phyloP scores from a whole-genome alignment of 2,888 invertebrate genomes.

The Drosophila formosana region DNA sequence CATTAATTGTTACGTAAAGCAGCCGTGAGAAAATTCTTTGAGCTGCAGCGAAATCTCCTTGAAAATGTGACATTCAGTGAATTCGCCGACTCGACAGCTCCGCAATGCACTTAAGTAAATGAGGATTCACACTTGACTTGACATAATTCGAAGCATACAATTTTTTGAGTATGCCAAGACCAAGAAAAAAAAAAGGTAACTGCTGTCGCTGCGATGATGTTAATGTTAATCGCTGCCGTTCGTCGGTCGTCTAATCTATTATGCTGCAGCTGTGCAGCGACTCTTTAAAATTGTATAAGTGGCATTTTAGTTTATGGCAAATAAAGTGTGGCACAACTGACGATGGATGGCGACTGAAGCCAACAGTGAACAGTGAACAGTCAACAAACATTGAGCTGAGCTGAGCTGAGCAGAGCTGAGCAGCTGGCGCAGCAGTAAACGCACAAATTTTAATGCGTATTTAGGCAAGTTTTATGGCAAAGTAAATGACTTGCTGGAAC shows the following conservation, averaged over 20 bases:
- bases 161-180: background rate
- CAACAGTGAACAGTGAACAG: background rate
- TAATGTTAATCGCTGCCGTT: slow-evolving; percentile 26
- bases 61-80: too few relatives aligned
- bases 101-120: background rate
- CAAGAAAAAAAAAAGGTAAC: background rate
- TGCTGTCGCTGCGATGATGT: background rate
- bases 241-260: slow-evolving; percentile 24
- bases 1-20: too few relatives aligned
- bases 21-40: too few relatives aligned
- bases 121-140: slow-evolving; percentile 7
- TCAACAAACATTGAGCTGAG: slow-evolving; percentile 3
- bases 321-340: slow-evolving; percentile 27
- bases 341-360: background rate
- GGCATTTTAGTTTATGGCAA: slow-evolving; percentile 56
- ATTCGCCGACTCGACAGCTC: background rate
- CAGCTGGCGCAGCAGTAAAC: slow-evolving; percentile 61
- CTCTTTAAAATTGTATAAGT: slow-evolving; percentile 49
- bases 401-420: slow-evolving; percentile 27
- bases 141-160: slow-evolving; percentile 2
- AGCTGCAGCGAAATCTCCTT: too few relatives aligned
- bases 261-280: slow-evolving; percentile 35
- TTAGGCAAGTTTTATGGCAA: slow-evolving; percentile 64
- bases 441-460: slow-evolving; percentile 62
- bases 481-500: slow-evolving; percentile 61